Conservation (phyloP, 2,888 invertebrate species). For the Dynastes grantii region DNA sequence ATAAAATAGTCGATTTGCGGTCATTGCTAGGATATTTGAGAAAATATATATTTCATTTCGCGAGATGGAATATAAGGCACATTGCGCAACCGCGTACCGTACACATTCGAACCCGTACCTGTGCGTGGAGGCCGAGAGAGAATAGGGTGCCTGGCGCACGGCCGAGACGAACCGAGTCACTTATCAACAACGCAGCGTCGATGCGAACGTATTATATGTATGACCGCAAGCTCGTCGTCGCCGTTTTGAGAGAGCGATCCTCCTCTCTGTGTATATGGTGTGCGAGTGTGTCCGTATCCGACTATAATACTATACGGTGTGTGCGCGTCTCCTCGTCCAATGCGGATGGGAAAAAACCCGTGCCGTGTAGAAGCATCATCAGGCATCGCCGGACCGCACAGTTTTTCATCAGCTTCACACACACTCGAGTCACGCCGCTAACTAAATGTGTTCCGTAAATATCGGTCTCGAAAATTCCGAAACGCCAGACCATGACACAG, state of each 20-base stretch:
- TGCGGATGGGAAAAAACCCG: conserved; percentile 42
- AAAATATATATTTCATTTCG: conserved; percentile 56
- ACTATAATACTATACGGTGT: conserved; percentile 1
- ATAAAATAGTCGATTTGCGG: conserved; percentile 31
- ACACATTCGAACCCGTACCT: conserved; percentile 54
- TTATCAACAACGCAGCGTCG: conserved; percentile 58
- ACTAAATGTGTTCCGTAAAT: conserved; percentile 50
- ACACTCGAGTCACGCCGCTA: conserved; percentile 36
- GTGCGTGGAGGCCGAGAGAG: conserved; percentile 41
- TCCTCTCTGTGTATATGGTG: conserved; percentile 29
- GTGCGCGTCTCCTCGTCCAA: conserved; percentile 26
- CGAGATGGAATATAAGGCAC: conserved; percentile 53
- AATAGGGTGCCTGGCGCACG: conserved; percentile 54
- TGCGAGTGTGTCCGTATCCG: conserved; percentile 23
- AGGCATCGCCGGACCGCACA: conserved; percentile 33
- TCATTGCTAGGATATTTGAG: conserved; percentile 33
- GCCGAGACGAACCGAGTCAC: conserved; percentile 60
- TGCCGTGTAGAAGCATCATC: conserved; percentile 9
- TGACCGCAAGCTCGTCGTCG: conserved; percentile 44
- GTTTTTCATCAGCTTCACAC: conserved; percentile 37
- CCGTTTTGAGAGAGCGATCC: conserved; percentile 6
- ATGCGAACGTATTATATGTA: conserved; percentile 54
- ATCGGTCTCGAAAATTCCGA: conserved; percentile 43
- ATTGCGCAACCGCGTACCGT: conserved; percentile 60
- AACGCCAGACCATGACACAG: conserved; percentile 47